These are phyloP conservation scores for Plebejus melissa DNA, from an alignment of 2,888 invertebrate species.

Conservation along the genomic window DNA sequence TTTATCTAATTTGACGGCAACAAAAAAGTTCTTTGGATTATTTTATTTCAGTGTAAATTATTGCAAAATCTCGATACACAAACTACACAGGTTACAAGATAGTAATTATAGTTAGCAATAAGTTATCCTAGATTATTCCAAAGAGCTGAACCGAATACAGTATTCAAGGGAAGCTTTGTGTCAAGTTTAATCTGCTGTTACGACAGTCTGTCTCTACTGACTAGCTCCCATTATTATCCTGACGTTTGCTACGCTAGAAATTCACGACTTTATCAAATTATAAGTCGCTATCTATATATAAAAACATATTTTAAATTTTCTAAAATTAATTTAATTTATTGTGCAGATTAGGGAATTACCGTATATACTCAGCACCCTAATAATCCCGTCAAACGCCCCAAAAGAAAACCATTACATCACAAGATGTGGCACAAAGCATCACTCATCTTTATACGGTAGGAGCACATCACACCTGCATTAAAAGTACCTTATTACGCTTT, in stretches of 20 bases:
- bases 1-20: no score
- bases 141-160: background rate
- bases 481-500: slow-evolving; percentile 74
- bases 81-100: no score
- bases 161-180: background rate
- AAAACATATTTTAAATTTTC: background rate
- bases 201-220: background rate
- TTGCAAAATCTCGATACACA: no score
- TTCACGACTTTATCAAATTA: background rate
- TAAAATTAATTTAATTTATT: background rate
- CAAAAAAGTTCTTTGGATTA: no score
- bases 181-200: background rate
- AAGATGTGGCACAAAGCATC: slow-evolving; percentile 53
- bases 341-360: slow-evolving; percentile 18
- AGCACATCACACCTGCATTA: slow-evolving; percentile 65
- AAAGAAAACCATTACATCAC: slow-evolving; percentile 52
- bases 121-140: background rate
- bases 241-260: background rate
- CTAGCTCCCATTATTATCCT: background rate
- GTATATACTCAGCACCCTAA: slow-evolving; percentile 36
- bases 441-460: slow-evolving; percentile 53
- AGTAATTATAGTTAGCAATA: no score
- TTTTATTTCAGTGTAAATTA: no score
- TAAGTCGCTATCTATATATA: background rate
- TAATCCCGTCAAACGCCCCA: slow-evolving; percentile 42